phyloP scores from a whole-genome alignment of 2,797 vertebrate genomes.

The Lindbergichthys nudifrons region DNA sequence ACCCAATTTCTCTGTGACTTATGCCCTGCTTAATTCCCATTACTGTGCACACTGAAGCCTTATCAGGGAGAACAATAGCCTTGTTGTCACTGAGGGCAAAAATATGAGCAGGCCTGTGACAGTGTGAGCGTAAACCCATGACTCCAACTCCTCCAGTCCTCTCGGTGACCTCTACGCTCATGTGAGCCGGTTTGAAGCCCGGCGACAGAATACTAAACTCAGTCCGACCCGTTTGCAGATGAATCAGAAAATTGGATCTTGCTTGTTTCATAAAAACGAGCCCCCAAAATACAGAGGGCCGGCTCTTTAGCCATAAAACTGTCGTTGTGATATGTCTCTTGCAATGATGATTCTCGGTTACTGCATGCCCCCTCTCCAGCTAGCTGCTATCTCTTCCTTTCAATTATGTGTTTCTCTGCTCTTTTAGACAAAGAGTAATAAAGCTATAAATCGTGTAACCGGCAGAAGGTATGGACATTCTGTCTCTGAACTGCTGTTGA shows the following conservation, averaged over 20 bases:
- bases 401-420: slow-evolving; percentile 83
- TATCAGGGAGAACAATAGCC: slow-evolving; percentile 83
- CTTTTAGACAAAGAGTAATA: slow-evolving; percentile 87
- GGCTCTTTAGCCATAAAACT: slow-evolving; percentile 78
- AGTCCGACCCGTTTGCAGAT: slow-evolving; percentile 71
- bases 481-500: slow-evolving; percentile 84
- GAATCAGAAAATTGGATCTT: slow-evolving; percentile 85
- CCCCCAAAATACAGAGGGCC: slow-evolving; percentile 65
- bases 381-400: slow-evolving; percentile 79
- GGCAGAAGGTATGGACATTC: slow-evolving; percentile 79
- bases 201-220: slow-evolving; percentile 64
- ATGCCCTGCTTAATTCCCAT: slow-evolving; percentile 84
- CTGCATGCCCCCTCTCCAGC: slow-evolving; percentile 47
- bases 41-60: slow-evolving; percentile 83
- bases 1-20: slow-evolving; percentile 83
- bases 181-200: slow-evolving; percentile 44
- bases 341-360: slow-evolving; percentile 73
- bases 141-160: slow-evolving; percentile 76
- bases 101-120: slow-evolving; percentile 77
- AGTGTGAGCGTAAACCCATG: slow-evolving; percentile 79
- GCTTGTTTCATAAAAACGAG: slow-evolving; percentile 74
- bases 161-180: slow-evolving; percentile 75
- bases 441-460: slow-evolving; percentile 82
- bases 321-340: slow-evolving; percentile 76
- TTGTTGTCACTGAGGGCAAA: slow-evolving; percentile 79